phyloP scores from a whole-genome alignment of 2,797 vertebrate genomes.

The Lerista edwardsae region DNA sequence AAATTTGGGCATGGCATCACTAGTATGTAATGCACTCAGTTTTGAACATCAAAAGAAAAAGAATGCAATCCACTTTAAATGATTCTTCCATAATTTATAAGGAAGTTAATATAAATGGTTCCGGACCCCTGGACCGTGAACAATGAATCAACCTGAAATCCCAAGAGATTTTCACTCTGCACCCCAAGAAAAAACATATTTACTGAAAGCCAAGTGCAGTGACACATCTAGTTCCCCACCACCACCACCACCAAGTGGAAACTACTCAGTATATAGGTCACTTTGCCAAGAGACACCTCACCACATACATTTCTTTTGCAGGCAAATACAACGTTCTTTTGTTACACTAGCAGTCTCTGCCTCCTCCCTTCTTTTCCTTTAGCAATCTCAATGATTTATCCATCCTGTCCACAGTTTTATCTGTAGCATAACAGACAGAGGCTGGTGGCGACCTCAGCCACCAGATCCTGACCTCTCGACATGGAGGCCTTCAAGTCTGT shows the following conservation, averaged over 20 bases:
- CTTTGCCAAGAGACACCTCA: background rate
- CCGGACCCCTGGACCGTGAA: slow-evolving; percentile 2
- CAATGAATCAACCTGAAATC: background rate
- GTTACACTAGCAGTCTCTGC: background rate
- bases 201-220: background rate
- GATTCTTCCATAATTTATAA: background rate
- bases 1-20: slow-evolving; percentile 22
- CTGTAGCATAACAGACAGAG: background rate
- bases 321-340: background rate
- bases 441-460: background rate
- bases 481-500: no score
- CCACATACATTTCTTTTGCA: background rate
- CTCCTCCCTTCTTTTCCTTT: background rate
- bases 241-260: no score
- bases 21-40: background rate
- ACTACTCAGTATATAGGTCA: background rate
- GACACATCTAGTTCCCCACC: background rate
- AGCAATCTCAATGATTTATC: background rate
- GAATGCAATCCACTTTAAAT: slow-evolving; percentile 21
- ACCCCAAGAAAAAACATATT: background rate
- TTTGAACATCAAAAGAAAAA: slow-evolving; percentile 9
- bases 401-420: background rate
- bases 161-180: background rate
- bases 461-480: no score
- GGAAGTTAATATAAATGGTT: background rate